Percentiles rank a stretch among this genome's conserved stretches.
Evolutionary conservation across 1,140 invertebrate genomes (phyloP).

Genomic region (Mesaphorura yosii): DNA sequence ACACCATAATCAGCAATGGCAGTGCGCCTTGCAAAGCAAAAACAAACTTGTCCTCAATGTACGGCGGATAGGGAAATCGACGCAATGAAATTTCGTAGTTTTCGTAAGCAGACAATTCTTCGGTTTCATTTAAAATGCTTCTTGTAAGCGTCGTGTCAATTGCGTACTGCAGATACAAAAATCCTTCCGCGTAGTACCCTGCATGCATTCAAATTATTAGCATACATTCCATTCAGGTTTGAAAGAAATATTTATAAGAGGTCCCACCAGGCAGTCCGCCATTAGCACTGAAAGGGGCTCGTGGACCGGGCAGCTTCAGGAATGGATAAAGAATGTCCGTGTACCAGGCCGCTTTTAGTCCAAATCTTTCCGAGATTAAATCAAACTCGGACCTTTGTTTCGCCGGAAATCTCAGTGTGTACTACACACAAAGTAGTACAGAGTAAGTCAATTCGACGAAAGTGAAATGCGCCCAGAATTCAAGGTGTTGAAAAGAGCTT

Average conservation of each 20-base stretch:
- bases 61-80: constrained; percentile 62
- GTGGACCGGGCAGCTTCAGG: constrained; percentile 53
- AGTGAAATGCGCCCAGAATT: background rate
- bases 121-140: constrained; percentile 9
- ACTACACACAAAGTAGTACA: constrained; percentile 33
- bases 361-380: constrained; percentile 34
- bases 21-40: constrained; percentile 55
- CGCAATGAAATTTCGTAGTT: constrained; percentile 38
- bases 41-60: constrained; percentile 54
- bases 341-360: constrained; percentile 43
- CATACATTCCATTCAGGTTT: background rate
- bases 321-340: constrained; percentile 54
- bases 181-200: constrained; percentile 58
- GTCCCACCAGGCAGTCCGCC: constrained; percentile 51
- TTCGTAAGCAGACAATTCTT: background rate
- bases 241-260: background rate
- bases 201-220: constrained; percentile 12
- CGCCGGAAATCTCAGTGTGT: constrained; percentile 50
- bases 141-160: constrained; percentile 44
- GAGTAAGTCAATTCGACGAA: background rate
- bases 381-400: constrained; percentile 42
- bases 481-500: background rate
- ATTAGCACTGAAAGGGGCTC: constrained; percentile 39
- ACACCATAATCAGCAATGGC: constrained; percentile 61
- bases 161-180: constrained; percentile 53